These are phyloP conservation scores for Progne subis DNA, from an alignment of 2,113 vertebrate genomes.

Conservation along the genomic window DNA sequence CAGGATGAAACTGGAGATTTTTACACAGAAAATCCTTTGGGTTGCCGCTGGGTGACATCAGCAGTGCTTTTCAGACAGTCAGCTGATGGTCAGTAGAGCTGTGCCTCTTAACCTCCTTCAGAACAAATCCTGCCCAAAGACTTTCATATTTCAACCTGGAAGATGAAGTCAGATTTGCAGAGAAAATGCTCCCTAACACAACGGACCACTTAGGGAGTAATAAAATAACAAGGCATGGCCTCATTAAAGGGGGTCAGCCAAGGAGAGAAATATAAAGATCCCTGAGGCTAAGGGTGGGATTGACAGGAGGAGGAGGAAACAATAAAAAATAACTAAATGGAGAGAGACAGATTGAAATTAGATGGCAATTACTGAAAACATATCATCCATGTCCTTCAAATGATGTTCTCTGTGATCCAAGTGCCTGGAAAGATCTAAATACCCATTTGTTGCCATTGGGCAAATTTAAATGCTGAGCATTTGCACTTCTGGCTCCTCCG, in stretches of 20 bases:
- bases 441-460: not conserved
- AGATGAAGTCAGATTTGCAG: not conserved
- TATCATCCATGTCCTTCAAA: conserved; percentile 30
- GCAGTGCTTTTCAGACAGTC: not conserved
- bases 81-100: not conserved
- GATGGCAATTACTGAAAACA: conserved; percentile 35
- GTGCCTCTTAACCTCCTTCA: not conserved
- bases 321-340: conserved; percentile 17
- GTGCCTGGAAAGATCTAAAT: conserved; percentile 14
- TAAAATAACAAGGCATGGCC: conserved; percentile 39
- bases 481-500: not conserved
- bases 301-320: not conserved
- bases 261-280: not conserved
- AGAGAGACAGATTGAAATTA: conserved; percentile 35
- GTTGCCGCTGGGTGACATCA: not conserved
- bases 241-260: not conserved
- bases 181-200: not conserved
- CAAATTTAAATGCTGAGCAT: not conserved
- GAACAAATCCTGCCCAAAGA: not conserved
- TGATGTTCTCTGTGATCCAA: not conserved
- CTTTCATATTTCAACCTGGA: not conserved
- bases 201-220: not conserved
- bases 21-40: not conserved
- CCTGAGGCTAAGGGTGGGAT: not conserved
- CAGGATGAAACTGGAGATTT: not conserved